Evolutionary conservation across 2,888 invertebrate species (phyloP), one percentile per base, ranked within the genome.

Genomic region (Tryphoninae sp.): DNA sequence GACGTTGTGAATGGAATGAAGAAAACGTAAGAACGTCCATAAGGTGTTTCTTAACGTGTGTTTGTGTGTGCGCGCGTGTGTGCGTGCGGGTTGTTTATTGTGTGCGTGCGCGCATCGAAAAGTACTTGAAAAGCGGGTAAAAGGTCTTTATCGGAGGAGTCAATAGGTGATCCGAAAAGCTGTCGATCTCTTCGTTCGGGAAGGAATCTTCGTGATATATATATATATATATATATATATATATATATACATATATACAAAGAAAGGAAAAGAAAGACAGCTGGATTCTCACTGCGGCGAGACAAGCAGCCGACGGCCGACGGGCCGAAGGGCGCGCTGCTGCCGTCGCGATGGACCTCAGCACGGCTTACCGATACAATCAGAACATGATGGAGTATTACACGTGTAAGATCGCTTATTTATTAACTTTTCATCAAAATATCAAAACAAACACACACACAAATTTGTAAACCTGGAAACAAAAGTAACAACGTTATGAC

Each of bases 331-430:
- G 79, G 64, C 73, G 61, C 78, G 88, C 85, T 84, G 97, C 98
- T 74, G 77, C 68, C 84, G 83, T 83, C 85, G 88, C 87, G 83
- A 97, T 98, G 95, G 98, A 98, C 93, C 95, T 98, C 90, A 96
- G 97, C 91, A 97, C 97, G 91, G 97, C 98, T 89, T 98, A 98
- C 93, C 95, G 98, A 90, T 98, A 98, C 94, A 98, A 98, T 93
- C 98, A 98, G 92, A 98, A 98, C 93, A 98, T 98, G 98, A 98
- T 98, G 98, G 98, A 98, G 94, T 98, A 98, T 94, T 98, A 98
- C 92, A 98, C 98, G 92, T 98, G 97, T 97, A 95, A 97, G 96
- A 87, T 55, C 62, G 49, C 67, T 74, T 7, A 23, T 58, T 23
- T 58, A 11, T 78, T 76, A 16, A 69, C 9, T 72, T 59, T 33